phyloP scores from a whole-genome alignment of 35 echinoderm and acorn worm genomes.

The Patiria miniata region DNA sequence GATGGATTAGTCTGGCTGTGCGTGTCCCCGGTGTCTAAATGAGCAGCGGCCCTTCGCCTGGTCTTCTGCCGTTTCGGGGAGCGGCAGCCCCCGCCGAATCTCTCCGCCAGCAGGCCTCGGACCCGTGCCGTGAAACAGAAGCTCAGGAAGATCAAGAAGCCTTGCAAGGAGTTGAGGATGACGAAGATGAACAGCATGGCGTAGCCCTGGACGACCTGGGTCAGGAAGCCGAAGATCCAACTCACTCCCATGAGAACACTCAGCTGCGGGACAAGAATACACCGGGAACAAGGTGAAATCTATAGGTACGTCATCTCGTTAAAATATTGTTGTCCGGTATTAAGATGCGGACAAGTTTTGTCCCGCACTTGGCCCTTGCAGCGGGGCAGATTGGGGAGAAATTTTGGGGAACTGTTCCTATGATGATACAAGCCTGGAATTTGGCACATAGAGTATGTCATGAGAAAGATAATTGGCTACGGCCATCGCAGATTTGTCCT shows the following conservation, averaged over 20 bases:
- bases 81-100: neutral
- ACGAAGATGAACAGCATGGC: neutral
- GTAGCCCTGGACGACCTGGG: neutral
- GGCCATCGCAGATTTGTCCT: too few species aligned
- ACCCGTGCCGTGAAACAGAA: slow-evolving; percentile 6
- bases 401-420: too few species aligned
- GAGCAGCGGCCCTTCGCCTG: neutral
- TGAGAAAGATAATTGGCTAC: too few species aligned
- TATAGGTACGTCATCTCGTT: too few species aligned
- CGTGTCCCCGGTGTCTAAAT: neutral
- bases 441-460: too few species aligned
- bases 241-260: neutral
- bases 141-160: slow-evolving; percentile 4
- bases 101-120: neutral
- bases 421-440: too few species aligned
- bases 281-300: too few species aligned
- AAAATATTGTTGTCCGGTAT: too few species aligned
- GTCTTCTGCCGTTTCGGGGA: neutral
- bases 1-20: neutral
- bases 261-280: neutral
- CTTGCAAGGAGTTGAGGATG: slow-evolving; percentile 12
- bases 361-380: too few species aligned
- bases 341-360: too few species aligned
- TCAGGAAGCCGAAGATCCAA: neutral
- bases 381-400: too few species aligned